Evolutionary conservation across 35 echinoderm and acorn worm species (phyloP).

Genomic region (Hemicentrotus pulcherrimus): DNA sequence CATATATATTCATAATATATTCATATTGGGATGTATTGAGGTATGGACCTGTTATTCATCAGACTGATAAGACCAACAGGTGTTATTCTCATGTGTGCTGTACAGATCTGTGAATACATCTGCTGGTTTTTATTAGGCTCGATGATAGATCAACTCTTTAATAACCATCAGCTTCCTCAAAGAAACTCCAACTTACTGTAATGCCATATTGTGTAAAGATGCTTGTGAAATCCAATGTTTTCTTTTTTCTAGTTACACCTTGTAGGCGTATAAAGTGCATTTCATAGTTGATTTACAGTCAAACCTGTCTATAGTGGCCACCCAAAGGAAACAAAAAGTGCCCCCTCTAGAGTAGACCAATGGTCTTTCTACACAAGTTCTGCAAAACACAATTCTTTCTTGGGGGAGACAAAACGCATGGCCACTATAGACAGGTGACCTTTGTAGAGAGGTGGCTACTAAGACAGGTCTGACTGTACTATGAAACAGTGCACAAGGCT

Average conservation of each 20-base stretch:
- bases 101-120: conserved; percentile 87
- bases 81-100: conserved; percentile 73
- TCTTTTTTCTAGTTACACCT: neutral
- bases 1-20: neutral
- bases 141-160: neutral
- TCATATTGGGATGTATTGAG: neutral
- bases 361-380: no score
- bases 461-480: no score
- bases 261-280: no score
- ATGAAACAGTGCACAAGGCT: no score
- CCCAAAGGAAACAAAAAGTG: no score
- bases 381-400: no score
- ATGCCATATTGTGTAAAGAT: neutral
- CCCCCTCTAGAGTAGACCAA: no score
- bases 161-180: neutral
- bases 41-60: neutral
- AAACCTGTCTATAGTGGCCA: no score
- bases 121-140: conserved; percentile 71
- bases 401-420: no score
- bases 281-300: no score
- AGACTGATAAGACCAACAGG: conserved; percentile 67
- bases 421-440: no score
- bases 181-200: neutral
- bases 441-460: no score
- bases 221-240: neutral